Conservation (phyloP, 2,888 invertebrate genomes). For the Dicranocentrus wangi region DNA sequence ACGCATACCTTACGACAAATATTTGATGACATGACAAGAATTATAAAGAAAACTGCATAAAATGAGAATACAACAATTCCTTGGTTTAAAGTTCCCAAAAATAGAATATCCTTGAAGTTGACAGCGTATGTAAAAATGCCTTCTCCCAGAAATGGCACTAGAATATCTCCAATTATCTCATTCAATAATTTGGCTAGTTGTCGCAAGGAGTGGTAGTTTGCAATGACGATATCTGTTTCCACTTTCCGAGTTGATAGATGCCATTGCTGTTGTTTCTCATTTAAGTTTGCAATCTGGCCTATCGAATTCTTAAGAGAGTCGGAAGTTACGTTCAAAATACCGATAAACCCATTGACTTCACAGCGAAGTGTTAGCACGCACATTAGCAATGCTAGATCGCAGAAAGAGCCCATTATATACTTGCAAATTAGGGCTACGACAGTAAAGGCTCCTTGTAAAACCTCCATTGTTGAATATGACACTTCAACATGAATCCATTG, state of each 20-base stretch:
- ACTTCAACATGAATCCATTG: background rate
- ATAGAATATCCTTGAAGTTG: constrained; percentile 51
- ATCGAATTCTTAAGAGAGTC: background rate
- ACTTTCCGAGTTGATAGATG: background rate
- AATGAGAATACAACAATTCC: constrained; percentile 38
- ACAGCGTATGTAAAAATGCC: constrained; percentile 55
- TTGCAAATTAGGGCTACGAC: constrained; percentile 2
- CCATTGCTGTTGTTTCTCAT: background rate
- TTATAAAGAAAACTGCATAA: constrained; percentile 21
- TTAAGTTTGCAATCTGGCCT: background rate
- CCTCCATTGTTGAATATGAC: constrained; percentile 1
- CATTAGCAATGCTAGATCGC: constrained; percentile 29
- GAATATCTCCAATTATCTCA: constrained; percentile 15
- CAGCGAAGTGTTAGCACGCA: constrained; percentile 31
- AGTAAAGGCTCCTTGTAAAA: background rate
- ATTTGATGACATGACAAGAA: constrained; percentile 6
- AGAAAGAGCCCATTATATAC: constrained; percentile 43
- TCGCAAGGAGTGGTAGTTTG: constrained; percentile 14
- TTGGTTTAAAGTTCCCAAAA: constrained; percentile 27
- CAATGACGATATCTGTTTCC: background rate
- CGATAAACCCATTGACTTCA: constrained; percentile 25
- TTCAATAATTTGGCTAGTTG: constrained; percentile 32
- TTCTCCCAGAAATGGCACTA: constrained; percentile 45
- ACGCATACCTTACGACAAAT: constrained; percentile 49
- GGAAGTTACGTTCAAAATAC: background rate